phyloP scores from a whole-genome alignment of 2,888 invertebrate genomes.

The Onchidella celtica region DNA sequence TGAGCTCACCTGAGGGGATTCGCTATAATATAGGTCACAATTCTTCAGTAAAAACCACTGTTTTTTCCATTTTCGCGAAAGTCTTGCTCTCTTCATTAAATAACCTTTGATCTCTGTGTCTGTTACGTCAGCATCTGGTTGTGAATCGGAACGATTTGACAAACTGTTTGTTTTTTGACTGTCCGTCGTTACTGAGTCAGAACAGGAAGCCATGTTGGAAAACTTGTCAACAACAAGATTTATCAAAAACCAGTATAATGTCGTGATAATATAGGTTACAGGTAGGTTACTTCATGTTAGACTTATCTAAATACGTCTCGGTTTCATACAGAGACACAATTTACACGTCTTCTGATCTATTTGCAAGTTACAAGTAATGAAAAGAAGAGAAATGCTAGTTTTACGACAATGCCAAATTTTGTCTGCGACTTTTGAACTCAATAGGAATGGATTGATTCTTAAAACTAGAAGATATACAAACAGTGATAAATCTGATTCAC shows the following conservation, averaged over 20 bases:
- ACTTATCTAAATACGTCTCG: too few species aligned
- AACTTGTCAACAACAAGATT: slow-evolving; percentile 23
- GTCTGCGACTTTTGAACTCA: too few species aligned
- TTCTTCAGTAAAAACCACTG: slow-evolving; percentile 77
- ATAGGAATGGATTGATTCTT: too few species aligned
- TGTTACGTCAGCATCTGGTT: slow-evolving; percentile 59
- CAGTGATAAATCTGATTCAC: too few species aligned
- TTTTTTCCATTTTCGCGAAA: slow-evolving; percentile 78
- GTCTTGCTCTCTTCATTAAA: slow-evolving; percentile 75
- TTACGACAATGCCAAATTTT: too few species aligned
- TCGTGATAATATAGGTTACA: too few species aligned
- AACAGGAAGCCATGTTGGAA: slow-evolving; percentile 67
- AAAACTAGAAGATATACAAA: too few species aligned
- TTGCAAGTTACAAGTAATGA: too few species aligned
- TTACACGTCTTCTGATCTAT: too few species aligned
- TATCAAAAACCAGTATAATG: slow-evolving; percentile 25
- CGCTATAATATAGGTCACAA: slow-evolving; percentile 75
- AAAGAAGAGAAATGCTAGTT: too few species aligned
- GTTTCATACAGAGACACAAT: too few species aligned
- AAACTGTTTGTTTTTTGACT: slow-evolving; percentile 57
- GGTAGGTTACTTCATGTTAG: too few species aligned
- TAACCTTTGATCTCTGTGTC: slow-evolving; percentile 67
- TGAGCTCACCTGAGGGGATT: slow-evolving; percentile 73
- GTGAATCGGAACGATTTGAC: slow-evolving; percentile 69
- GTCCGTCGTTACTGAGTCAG: slow-evolving; percentile 54